phyloP scores from a whole-genome alignment of 2,113 vertebrate species.

The Plecturocebus donacophilus region DNA sequence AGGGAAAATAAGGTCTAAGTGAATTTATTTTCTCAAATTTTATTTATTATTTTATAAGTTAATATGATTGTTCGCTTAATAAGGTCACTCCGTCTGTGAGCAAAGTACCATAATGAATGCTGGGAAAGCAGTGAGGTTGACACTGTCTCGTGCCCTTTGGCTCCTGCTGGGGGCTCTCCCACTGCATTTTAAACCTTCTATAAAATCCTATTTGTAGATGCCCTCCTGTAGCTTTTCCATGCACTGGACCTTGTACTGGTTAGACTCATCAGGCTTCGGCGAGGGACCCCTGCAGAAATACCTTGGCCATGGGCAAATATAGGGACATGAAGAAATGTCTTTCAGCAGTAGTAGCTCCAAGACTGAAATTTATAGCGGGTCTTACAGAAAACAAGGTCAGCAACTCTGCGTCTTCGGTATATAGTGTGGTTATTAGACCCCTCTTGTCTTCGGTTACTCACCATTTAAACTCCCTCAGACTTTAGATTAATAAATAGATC shows the following conservation, averaged over 20 bases:
- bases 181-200: not conserved
- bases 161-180: not conserved
- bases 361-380: not conserved
- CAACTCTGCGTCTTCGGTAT: too few relatives aligned
- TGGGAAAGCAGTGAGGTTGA: not conserved
- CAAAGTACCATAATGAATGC: not conserved
- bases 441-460: too few relatives aligned
- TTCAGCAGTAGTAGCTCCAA: too few relatives aligned
- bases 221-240: not conserved
- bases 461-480: not conserved
- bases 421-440: not conserved
- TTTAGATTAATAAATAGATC: not conserved
- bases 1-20: not conserved
- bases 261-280: not conserved
- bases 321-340: not conserved
- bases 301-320: not conserved
- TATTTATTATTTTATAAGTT: not conserved
- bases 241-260: not conserved
- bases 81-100: not conserved
- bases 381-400: not conserved
- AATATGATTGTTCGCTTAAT: not conserved
- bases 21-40: not conserved
- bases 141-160: accelerated
- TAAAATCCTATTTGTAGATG: not conserved
- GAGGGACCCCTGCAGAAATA: not conserved